Base-by-base conservation (phyloP, 2,113 vertebrate species). In the Falcunculus frontatus region DNA sequence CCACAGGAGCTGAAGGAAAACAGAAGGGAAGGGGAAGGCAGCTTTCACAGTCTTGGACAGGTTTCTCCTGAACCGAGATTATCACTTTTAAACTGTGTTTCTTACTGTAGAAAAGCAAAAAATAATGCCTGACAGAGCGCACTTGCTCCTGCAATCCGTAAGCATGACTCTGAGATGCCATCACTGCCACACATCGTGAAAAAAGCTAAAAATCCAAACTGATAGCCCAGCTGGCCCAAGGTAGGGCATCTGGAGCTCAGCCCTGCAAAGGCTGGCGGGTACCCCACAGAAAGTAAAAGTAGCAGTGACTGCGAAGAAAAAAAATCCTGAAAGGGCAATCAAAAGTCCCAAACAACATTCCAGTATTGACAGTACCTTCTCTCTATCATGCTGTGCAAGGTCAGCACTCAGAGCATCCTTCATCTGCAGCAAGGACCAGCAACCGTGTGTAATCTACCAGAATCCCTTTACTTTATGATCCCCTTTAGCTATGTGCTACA, bases 131-230 rank as follows among this genome's bases (percentile, higher is more conserved):
- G 25, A 19, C n/a, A 46, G 37, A 16, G 25, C 0, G 0, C 1
- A 2, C 20, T 30, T 33, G 42, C 74, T 49, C 23, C 50, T 1
- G 1, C 1, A 1, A 32, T 18, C 57, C 8, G 0, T 3, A 30
- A 15, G 27, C 1, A 0, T 1, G 13, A 23, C 27, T 13, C 27
- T 11, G 13, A 68, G 84, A 53, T 33, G 13, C 44, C 35, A 21
- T 18, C 20, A 2, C 39, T 4, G 67, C 41, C 41, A 42, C 26
- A 16, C 7, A 3, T 0, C 2, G 10, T 9, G 11, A 84, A 42
- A 1, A 39, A 37, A 60, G 44, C 44, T 15, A 9, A 35, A 59
- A 70, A 35, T 4, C 6, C 13, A 1, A 16, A 15, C 42, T 4
- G 13, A 53, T 0, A 37, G 67, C 11, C 32, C 57, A 15, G 53